Conservation (phyloP, 2,888 invertebrate genomes). For the Drosophila stalkeri region DNA sequence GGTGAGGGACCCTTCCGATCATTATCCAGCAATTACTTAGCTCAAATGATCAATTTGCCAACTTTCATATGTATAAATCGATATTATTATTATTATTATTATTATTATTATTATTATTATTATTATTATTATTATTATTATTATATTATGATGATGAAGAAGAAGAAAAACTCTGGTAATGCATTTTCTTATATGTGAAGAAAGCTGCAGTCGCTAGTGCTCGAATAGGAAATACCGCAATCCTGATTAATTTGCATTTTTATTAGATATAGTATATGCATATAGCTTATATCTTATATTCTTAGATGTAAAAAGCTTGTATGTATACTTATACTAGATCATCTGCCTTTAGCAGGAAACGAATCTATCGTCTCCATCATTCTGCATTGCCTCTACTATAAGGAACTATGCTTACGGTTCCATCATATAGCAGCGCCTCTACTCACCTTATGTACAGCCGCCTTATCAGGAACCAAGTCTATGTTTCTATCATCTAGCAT, state of each 20-base stretch:
- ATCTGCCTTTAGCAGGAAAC: no score
- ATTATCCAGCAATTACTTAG: not conserved
- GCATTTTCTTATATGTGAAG: not conserved
- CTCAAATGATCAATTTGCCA: not conserved
- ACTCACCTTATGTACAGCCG: not conserved
- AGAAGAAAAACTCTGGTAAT: not conserved
- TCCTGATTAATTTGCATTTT: no score
- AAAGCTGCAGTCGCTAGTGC: not conserved
- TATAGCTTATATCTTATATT: no score
- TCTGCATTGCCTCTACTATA: no score
- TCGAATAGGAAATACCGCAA: no score
- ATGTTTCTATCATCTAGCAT: not conserved
- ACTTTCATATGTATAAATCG: slow-evolving; percentile 1
- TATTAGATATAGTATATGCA: no score
- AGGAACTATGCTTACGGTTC: no score
- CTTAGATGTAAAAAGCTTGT: not conserved
- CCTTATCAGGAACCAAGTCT: not conserved
- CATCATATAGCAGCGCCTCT: no score
- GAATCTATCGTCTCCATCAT: no score
- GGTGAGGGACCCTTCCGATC: slow-evolving; percentile 24
- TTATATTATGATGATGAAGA: not conserved
- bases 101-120: not conserved
- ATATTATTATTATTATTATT: not conserved
- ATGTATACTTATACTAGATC: no score
- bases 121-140: not conserved